Evolutionary conservation across 2,113 vertebrate species (phyloP).

Genomic region (Xiphophorus hellerii): DNA sequence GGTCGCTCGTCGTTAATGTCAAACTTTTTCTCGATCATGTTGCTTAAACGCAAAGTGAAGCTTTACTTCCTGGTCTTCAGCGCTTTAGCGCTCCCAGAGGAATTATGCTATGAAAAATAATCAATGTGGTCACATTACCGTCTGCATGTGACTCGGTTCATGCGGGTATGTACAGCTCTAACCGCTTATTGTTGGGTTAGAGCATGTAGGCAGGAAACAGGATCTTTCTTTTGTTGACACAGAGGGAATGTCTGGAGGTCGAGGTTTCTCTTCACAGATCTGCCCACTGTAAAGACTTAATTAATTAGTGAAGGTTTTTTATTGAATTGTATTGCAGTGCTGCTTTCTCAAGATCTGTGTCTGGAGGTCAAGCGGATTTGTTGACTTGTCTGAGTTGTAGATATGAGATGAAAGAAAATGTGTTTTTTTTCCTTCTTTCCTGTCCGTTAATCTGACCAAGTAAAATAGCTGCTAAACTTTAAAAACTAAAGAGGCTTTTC

Average conservation of each 20-base stretch:
- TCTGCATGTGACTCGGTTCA: constrained; percentile 18
- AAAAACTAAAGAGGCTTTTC: not conserved
- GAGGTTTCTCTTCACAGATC: constrained; percentile 34
- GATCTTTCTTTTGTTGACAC: constrained; percentile 47
- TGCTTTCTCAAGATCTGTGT: constrained; percentile 24
- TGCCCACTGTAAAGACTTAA: constrained; percentile 59
- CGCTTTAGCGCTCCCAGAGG: not conserved
- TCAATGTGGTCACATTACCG: constrained; percentile 6
- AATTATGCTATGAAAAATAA: constrained; percentile 5
- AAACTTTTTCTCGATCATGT: constrained; percentile 25
- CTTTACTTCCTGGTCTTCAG: not conserved
- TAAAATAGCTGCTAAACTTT: not conserved
- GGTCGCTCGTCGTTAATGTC: constrained; percentile 53
- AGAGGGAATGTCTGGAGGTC: constrained; percentile 33
- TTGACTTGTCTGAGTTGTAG: too few relatives aligned
- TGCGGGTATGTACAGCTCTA: not conserved
- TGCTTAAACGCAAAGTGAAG: constrained; percentile 15
- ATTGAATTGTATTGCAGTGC: constrained; percentile 35
- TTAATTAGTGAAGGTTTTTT: constrained; percentile 60
- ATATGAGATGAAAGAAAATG: not conserved
- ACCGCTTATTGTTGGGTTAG: constrained; percentile 19
- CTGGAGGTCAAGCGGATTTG: not conserved
- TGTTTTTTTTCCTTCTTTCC: not conserved
- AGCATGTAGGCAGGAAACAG: constrained; percentile 34
- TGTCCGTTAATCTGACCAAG: not conserved